phyloP scores from a whole-genome alignment of 2,888 invertebrate species.

The Ormyrus pomaceus region DNA sequence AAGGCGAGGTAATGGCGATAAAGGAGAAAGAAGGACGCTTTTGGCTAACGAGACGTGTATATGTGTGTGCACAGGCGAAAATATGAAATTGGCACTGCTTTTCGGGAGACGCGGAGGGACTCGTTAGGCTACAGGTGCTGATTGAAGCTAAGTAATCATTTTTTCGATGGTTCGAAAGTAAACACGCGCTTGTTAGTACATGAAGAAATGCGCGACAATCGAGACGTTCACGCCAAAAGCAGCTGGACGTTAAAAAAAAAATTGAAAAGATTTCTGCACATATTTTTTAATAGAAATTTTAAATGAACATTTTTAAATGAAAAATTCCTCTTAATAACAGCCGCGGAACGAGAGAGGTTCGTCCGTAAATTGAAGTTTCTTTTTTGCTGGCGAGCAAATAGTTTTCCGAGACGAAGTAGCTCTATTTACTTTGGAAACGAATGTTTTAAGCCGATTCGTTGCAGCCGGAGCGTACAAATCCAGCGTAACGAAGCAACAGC shows the following conservation, averaged over 20 bases:
- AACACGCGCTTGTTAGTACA: constrained; percentile 61
- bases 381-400: not conserved
- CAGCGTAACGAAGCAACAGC: constrained; percentile 31
- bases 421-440: constrained; percentile 13
- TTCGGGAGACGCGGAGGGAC: constrained; percentile 19
- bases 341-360: constrained; percentile 6
- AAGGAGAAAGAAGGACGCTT: not conserved
- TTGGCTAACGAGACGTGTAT: not conserved
- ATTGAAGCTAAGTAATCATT: constrained; percentile 69
- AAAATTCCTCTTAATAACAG: not conserved
- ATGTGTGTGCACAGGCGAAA: not conserved
- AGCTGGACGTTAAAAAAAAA: not conserved
- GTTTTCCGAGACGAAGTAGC: constrained; percentile 10
- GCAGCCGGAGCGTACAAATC: constrained; percentile 29
- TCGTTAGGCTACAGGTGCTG: constrained; percentile 62
- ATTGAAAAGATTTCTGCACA: too few relatives aligned
- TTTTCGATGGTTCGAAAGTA: constrained; percentile 37
- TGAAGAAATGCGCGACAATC: constrained; percentile 71
- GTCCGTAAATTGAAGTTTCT: not conserved
- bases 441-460: constrained; percentile 23
- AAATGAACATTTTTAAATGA: too few relatives aligned
- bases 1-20: not conserved
- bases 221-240: constrained; percentile 65
- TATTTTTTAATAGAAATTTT: too few relatives aligned
- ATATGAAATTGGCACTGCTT: constrained; percentile 22